Evolutionary conservation across 2,797 vertebrate genomes (phyloP).

Genomic region (Coccyzus lansbergi): DNA sequence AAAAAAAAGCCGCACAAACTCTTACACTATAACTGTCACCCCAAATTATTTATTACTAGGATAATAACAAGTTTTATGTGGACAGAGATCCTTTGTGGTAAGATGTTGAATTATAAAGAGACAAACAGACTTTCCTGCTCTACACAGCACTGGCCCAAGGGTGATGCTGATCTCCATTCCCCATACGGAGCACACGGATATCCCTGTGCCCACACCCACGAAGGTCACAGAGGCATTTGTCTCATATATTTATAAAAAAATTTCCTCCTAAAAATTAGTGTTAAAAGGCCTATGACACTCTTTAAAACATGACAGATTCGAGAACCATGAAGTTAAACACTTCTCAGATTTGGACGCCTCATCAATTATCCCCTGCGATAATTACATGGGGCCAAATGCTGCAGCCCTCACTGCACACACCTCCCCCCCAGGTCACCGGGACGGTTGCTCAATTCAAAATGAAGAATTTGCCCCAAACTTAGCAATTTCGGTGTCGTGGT

Average conservation of each 20-base stretch:
- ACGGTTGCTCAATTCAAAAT: neutral
- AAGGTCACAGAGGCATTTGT: neutral
- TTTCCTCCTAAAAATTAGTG: neutral
- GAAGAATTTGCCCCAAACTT: neutral
- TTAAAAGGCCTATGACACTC: neutral
- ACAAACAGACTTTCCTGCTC: neutral
- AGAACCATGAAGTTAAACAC: constrained; percentile 21
- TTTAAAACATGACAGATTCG: constrained; percentile 14
- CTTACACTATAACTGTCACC: constrained; percentile 67
- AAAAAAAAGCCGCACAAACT: constrained; percentile 53
- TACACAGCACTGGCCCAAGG: neutral
- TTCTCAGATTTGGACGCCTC: constrained; percentile 36
- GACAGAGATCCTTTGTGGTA: constrained; percentile 18
- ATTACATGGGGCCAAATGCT: constrained; percentile 35
- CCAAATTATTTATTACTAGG: constrained; percentile 68
- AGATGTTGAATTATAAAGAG: constrained; percentile 2
- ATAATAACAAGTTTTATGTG: constrained; percentile 67
- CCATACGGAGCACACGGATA: accelerated
- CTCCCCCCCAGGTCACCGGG: neutral
- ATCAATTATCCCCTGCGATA: constrained; percentile 40
- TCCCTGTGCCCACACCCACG: neutral
- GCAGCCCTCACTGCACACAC: neutral
- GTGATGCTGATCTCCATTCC: neutral
- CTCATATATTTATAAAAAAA: neutral
- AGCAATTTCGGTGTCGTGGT: neutral